phyloP scores from a whole-genome alignment of 53 echinoderm and acorn worm genomes.

The Paracentrotus lividus region DNA sequence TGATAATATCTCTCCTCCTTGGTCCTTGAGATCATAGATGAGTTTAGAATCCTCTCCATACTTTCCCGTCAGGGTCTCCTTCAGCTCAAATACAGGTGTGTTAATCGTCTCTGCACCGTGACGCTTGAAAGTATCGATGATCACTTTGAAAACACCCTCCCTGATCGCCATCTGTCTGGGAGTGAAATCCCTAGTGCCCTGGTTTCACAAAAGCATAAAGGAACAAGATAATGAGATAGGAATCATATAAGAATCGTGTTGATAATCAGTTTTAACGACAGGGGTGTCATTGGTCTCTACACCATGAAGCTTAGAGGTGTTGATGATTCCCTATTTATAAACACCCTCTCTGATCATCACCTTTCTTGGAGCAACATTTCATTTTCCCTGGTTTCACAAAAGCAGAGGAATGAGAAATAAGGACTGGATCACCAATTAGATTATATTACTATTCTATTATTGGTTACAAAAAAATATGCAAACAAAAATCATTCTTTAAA shows the following conservation, averaged over 20 bases:
- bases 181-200: constrained; percentile 96
- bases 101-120: constrained; percentile 99
- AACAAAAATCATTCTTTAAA: neutral
- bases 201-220: constrained; percentile 6
- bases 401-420: neutral
- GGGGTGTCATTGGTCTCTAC: constrained; percentile 97
- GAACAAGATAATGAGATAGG: neutral
- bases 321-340: constrained; percentile 86
- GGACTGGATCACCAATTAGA: neutral
- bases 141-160: constrained; percentile 91
- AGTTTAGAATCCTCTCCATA: constrained; percentile 99
- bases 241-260: neutral
- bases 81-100: constrained; percentile 99
- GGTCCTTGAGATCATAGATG: constrained; percentile 97
- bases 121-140: constrained; percentile 93
- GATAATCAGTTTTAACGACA: constrained; percentile 86
- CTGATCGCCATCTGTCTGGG: constrained; percentile 99
- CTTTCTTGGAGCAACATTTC: constrained; percentile 96
- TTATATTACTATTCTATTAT: neutral
- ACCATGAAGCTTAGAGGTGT: constrained; percentile 95
- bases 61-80: constrained; percentile 98
- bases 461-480: neutral
- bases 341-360: constrained; percentile 93
- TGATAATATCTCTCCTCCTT: constrained; percentile 94
- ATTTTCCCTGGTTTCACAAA: constrained; percentile 80